phyloP scores from a whole-genome alignment of 2,113 vertebrate genomes.

The Silurus glanis region DNA sequence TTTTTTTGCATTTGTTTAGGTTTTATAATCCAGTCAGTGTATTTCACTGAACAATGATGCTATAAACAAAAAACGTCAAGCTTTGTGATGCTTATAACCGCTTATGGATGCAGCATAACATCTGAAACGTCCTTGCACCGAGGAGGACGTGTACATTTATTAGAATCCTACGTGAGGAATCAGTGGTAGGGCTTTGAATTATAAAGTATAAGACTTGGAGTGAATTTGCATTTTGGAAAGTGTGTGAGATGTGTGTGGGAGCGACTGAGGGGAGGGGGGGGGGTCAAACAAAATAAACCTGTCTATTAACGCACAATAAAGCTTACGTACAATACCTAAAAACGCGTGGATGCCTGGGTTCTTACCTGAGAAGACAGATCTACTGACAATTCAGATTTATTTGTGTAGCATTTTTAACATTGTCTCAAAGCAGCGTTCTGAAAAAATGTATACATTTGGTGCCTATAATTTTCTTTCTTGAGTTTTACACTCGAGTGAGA shows the following conservation, averaged over 20 bases:
- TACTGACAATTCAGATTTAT: too few species aligned
- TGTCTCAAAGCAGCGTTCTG: too few species aligned
- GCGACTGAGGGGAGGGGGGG: conserved; percentile 51
- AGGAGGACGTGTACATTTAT: neutral
- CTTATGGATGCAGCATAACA: neutral
- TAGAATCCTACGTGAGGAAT: neutral
- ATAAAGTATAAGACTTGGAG: neutral
- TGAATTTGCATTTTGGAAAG: neutral
- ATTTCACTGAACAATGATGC: neutral
- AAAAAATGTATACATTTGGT: too few species aligned
- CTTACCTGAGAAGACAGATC: neutral
- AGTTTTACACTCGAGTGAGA: too few species aligned
- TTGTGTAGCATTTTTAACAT: too few species aligned
- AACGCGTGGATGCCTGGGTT: neutral
- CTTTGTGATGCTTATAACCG: neutral
- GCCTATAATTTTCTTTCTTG: too few species aligned
- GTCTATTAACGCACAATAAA: conserved; percentile 66
- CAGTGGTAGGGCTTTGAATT: neutral
- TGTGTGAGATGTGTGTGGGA: conserved; percentile 52
- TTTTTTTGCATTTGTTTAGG: neutral
- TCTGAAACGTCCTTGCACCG: neutral
- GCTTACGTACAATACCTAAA: conserved; percentile 11
- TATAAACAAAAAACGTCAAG: neutral
- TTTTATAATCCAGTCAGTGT: conserved; percentile 7
- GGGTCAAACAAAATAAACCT: conserved; percentile 58